Conservation (phyloP, 2,797 vertebrate species). For the Todus mexicanus region DNA sequence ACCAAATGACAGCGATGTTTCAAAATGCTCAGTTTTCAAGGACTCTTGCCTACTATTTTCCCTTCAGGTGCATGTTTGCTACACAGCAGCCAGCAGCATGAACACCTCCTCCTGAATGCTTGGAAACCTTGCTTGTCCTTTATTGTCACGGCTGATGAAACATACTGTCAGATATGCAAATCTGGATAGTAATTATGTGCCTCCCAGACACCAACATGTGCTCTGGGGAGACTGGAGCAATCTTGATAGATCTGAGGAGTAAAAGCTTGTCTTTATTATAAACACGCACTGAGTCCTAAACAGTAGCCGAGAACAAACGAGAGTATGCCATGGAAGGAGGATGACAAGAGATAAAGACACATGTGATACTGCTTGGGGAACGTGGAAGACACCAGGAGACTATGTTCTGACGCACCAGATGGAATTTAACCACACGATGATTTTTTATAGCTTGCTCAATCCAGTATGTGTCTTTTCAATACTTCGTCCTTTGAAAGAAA, state of each 20-base stretch:
- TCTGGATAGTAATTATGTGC: background rate
- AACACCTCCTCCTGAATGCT: background rate
- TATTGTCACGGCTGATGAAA: background rate
- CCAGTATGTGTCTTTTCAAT: background rate
- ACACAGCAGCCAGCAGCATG: background rate
- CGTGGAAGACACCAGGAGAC: background rate
- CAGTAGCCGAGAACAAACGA: background rate
- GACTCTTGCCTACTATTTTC: background rate
- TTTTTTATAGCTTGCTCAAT: background rate
- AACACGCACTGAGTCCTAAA: background rate
- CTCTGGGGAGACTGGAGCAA: background rate
- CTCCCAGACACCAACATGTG: background rate
- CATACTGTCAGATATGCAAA: background rate
- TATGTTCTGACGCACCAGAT: background rate
- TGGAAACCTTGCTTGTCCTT: background rate
- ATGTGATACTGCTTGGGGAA: background rate
- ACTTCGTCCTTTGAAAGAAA: background rate
- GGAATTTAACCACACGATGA: background rate
- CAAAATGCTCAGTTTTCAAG: background rate
- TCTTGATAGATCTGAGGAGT: background rate
- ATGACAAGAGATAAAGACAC: background rate
- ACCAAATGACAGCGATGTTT: accelerated
- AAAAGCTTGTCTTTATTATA: background rate
- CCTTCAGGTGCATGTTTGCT: background rate
- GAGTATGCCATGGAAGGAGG: background rate